A percentile compares a stretch with the other conserved stretches of the same genome.
Conservation (phyloP, 2,888 invertebrate species). For the Temnothorax unifasciatus region DNA sequence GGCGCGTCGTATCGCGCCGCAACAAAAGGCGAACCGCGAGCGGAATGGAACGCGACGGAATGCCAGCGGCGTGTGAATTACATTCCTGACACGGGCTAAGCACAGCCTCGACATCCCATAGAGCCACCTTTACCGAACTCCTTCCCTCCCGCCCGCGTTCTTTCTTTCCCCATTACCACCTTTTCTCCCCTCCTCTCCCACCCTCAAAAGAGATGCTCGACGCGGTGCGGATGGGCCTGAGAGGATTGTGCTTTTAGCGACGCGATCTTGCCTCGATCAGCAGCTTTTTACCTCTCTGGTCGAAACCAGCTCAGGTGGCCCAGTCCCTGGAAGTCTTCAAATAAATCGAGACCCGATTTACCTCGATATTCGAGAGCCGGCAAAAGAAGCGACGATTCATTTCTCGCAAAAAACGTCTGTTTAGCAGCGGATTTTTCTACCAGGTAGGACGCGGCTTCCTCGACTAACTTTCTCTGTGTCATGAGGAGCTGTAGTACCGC, state of each 20-base stretch:
- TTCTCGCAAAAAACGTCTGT: conserved; percentile 23
- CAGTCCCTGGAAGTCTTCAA: conserved; percentile 44
- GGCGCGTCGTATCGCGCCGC: conserved; percentile 61
- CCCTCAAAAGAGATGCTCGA: conserved; percentile 43
- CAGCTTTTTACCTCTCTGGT: conserved; percentile 62
- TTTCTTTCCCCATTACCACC: conserved; percentile 30
- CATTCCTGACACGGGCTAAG: conserved; percentile 85
- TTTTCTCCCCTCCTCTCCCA: neutral
- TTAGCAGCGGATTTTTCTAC: conserved; percentile 10
- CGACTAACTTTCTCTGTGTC: conserved; percentile 33
- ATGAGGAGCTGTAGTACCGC: neutral
- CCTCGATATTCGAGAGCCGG: neutral
- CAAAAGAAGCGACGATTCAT: conserved; percentile 35
- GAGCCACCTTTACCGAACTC: conserved; percentile 76
- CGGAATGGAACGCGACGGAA: conserved; percentile 81
- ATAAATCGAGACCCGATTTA: conserved; percentile 56
- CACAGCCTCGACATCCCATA: conserved; percentile 80
- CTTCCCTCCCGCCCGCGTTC: conserved; percentile 59
- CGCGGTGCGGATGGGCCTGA: conserved; percentile 40
- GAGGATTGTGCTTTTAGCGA: conserved; percentile 47
- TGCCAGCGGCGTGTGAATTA: conserved; percentile 85
- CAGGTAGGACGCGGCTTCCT: neutral
- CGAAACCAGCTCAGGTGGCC: conserved; percentile 39
- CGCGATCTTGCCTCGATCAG: conserved; percentile 60
- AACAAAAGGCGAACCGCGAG: conserved; percentile 78